Conservation (phyloP, 2,888 invertebrate genomes). For the Melanostoma mellinum region DNA sequence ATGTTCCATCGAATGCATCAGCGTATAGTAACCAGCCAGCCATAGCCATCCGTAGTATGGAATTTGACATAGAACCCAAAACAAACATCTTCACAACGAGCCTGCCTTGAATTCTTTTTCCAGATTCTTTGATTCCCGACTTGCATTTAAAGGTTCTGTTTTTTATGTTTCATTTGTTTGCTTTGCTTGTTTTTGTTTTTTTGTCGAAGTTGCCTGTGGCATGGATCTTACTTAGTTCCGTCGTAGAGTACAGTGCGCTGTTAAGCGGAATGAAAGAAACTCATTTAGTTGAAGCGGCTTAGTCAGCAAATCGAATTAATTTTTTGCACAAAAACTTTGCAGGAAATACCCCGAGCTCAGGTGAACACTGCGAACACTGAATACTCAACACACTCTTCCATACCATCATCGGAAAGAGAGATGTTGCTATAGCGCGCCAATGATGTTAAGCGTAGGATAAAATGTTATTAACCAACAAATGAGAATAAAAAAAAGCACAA, state of each 20-base stretch:
- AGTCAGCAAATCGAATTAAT: constrained; percentile 72
- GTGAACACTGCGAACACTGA: constrained; percentile 14
- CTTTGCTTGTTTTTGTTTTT: constrained; percentile 6
- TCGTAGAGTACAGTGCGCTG: constrained; percentile 12
- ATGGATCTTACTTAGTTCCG: constrained; percentile 40
- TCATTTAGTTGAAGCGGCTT: constrained; percentile 67
- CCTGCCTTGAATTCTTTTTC: constrained; percentile 61
- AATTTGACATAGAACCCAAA: constrained; percentile 64
- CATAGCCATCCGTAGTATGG: not conserved
- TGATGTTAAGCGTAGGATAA: constrained; percentile 72
- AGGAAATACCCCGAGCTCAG: constrained; percentile 59
- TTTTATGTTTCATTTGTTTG: not conserved
- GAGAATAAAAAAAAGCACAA: constrained; percentile 20
- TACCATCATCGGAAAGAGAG: constrained; percentile 28
- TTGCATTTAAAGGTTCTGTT: constrained; percentile 37
- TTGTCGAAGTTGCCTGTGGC: constrained; percentile 1
- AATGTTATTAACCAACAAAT: constrained; percentile 69
- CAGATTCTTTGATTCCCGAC: constrained; percentile 67
- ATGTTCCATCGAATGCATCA: constrained; percentile 41
- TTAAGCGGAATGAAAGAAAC: constrained; percentile 66
- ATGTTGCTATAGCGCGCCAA: constrained; percentile 57
- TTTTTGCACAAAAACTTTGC: constrained; percentile 59
- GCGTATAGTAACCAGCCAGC: not conserved
- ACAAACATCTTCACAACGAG: constrained; percentile 71
- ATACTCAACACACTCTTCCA: not conserved